Evolutionary conservation across 2,797 vertebrate species (phyloP), one percentile per base, ranked within the genome.

Genomic region (Poeciliopsis infans): DNA sequence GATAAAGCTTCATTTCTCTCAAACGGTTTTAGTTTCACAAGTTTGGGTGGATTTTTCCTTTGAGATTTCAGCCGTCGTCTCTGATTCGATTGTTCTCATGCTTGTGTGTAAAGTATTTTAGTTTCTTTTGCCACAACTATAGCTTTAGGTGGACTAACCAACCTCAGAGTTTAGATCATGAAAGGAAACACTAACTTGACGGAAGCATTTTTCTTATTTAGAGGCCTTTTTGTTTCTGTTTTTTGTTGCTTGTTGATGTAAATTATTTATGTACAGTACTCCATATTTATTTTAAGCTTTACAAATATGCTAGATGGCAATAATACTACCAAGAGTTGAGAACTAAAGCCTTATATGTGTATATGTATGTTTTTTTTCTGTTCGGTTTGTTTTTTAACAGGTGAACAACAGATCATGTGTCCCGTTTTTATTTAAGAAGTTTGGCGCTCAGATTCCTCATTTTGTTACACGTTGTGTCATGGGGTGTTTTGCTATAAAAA

Each of bases 251-350:
- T 89, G 83, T 92, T 87, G 85, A 91, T 95, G 91, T 96, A 95
- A 95, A 93, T 96, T 94, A 96, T 96, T 96, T 91, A 91, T 96
- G 95, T 95, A 95, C 93, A 95, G 93, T 94, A 91, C 93, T 95
- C 92, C 93, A 93, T 96, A 95, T 96, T 96, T 96, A 96, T 96
- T 96, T 93, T 94, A 90, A 95, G 94, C 93, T 94, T 94, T 95
- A 95, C 93, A 94, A 91, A 94, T 93, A 94, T 94, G 90, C 90
- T 95, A 95, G 94, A 95, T 95, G 94, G 95, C 96, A 96, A 96
- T 96, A 96, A 96, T 95, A 94, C 91, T 94, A 95, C 94, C 94
- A 90, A 93, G 95, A 95, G 94, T 95, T 95, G 81, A 94, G 94
- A 93, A 95, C 96, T 95, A 94, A 88, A 95, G 96, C 95, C 96